Percentiles rank a stretch among this genome's conserved stretches.
phyloP scores from a whole-genome alignment of 1,140 invertebrate species.

The Periplaneta americana region DNA sequence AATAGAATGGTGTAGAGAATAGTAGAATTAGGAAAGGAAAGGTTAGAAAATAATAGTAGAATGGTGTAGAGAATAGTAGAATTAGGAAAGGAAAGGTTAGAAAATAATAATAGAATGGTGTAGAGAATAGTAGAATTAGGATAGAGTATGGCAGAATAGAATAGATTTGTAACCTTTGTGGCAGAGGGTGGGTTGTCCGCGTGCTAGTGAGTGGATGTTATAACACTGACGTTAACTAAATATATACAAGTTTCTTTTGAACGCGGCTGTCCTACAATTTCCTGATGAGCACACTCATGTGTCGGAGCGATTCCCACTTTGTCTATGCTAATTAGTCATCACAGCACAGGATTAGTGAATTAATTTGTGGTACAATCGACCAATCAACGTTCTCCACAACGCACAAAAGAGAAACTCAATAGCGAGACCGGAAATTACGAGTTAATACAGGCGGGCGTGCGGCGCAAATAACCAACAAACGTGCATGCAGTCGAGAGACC shows the following conservation, averaged over 20 bases:
- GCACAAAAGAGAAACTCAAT: constrained; percentile 15
- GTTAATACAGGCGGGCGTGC: constrained; percentile 9
- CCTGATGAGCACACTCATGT: background rate
- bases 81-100: too few relatives aligned
- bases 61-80: too few relatives aligned
- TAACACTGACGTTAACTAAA: too few relatives aligned
- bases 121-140: too few relatives aligned
- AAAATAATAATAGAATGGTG: too few relatives aligned
- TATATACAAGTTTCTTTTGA: background rate
- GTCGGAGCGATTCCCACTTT: constrained; percentile 9
- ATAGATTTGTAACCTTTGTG: too few relatives aligned
- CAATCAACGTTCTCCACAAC: constrained; percentile 15
- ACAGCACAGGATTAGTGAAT: constrained; percentile 18
- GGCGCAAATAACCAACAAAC: background rate
- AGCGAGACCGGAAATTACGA: constrained; percentile 14
- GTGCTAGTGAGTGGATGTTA: too few relatives aligned
- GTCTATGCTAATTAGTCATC: constrained; percentile 19
- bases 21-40: too few relatives aligned
- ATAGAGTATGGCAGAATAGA: too few relatives aligned
- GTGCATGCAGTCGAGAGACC: background rate
- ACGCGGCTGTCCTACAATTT: constrained; percentile 6
- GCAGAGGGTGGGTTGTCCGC: too few relatives aligned
- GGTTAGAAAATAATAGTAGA: too few relatives aligned
- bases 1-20: too few relatives aligned
- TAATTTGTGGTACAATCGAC: constrained; percentile 19